phyloP scores from a whole-genome alignment of 2,113 vertebrate genomes.

The Sorex araneus region DNA sequence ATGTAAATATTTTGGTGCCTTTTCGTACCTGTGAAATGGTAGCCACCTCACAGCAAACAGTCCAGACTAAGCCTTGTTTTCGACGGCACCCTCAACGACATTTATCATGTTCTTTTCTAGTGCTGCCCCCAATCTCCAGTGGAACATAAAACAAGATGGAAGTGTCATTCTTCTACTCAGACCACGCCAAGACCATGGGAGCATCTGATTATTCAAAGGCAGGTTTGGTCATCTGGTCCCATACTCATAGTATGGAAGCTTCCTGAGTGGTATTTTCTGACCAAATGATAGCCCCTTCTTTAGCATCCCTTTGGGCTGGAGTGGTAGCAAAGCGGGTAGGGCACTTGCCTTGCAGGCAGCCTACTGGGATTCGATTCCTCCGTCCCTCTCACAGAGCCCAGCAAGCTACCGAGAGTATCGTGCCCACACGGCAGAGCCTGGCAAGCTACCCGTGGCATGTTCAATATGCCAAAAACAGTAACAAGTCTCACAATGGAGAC shows the following conservation, averaged over 20 bases:
- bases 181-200: not conserved
- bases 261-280: accelerated
- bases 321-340: too few relatives aligned
- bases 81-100: slow-evolving; percentile 12
- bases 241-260: not conserved
- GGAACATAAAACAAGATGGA: slow-evolving; percentile 1
- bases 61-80: slow-evolving; percentile 51
- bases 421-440: too few relatives aligned
- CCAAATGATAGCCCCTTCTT: not conserved
- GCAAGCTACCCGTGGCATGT: too few relatives aligned
- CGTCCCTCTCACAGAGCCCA: too few relatives aligned
- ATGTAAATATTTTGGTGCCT: not conserved
- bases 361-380: too few relatives aligned
- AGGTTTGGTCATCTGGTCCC: not conserved
- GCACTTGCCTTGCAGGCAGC: too few relatives aligned
- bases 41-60: slow-evolving; percentile 62
- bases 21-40: slow-evolving; percentile 23
- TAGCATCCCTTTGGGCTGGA: slow-evolving; percentile 8
- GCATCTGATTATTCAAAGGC: not conserved
- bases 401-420: too few relatives aligned
- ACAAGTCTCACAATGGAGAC: too few relatives aligned
- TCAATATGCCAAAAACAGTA: too few relatives aligned
- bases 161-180: not conserved
- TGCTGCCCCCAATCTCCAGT: not conserved
- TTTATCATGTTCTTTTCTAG: not conserved